A percentile compares a stretch with the other conserved stretches of the same genome.
Evolutionary conservation across 2,888 invertebrate genomes (phyloP).

Genomic region (Drosophila yooni): DNA sequence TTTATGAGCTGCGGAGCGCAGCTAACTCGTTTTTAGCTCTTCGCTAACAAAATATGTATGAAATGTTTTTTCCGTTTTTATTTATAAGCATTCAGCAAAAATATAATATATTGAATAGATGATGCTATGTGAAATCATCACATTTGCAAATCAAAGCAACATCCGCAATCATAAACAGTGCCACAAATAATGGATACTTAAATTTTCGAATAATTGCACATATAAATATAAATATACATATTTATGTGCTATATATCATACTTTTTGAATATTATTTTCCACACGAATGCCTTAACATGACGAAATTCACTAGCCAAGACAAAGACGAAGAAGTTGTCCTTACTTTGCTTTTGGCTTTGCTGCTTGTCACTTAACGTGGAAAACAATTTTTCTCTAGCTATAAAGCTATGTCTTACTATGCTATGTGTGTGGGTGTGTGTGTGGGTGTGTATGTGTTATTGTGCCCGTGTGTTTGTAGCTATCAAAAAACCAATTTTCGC

Average conservation of each 20-base stretch:
- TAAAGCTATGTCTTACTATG: conserved; percentile 40
- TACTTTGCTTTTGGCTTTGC: conserved; percentile 25
- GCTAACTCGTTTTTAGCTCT: conserved; percentile 12
- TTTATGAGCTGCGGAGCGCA: conserved; percentile 41
- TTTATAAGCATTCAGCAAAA: background rate
- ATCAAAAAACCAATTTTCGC: conserved; percentile 81
- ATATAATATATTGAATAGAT: background rate
- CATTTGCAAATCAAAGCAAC: conserved; percentile 21
- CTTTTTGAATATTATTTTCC: conserved; percentile 69
- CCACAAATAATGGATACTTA: conserved; percentile 3
- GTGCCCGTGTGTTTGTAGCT: conserved; percentile 50
- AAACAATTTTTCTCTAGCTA: conserved; percentile 79
- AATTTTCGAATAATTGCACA: conserved; percentile 31
- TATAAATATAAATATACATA: conserved; percentile 9
- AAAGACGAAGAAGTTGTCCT: conserved; percentile 38
- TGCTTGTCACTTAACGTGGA: conserved; percentile 78
- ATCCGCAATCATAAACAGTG: background rate
- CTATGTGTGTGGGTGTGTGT: conserved; percentile 8
- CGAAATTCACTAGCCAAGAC: conserved; percentile 51
- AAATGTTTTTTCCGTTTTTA: background rate
- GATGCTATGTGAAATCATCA: conserved; percentile 1
- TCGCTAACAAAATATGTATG: background rate
- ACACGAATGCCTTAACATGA: conserved; percentile 65
- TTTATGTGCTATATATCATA: conserved; percentile 9
- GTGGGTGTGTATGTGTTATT: conserved; percentile 5